Percentiles rank a stretch among this genome's conserved stretches.
Evolutionary conservation across 2,113 vertebrate species (phyloP).

Genomic region (Ahaetulla prasina): DNA sequence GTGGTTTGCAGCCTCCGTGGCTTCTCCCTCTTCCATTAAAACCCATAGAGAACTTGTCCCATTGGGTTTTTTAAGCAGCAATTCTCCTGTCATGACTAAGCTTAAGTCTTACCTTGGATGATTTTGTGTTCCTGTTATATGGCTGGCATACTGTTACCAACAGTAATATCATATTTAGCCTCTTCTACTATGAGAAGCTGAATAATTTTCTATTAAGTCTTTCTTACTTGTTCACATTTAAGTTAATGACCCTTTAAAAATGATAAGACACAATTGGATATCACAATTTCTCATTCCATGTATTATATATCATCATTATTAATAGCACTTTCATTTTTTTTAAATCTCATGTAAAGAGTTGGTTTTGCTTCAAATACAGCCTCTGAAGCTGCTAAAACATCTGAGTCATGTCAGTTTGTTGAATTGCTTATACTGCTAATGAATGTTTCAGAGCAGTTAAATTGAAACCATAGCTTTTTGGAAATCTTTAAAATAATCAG

Average conservation of each 20-base stretch:
- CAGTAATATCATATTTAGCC: neutral
- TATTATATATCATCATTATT: neutral
- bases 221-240: neutral
- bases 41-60: neutral
- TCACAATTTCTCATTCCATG: neutral
- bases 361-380: neutral
- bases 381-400: neutral
- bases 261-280: neutral
- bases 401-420: neutral
- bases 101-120: neutral
- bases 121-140: neutral
- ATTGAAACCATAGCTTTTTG: neutral
- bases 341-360: neutral
- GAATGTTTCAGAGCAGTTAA: neutral
- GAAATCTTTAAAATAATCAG: neutral
- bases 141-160: neutral
- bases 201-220: neutral
- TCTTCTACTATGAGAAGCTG: neutral
- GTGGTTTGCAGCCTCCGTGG: neutral
- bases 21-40: neutral
- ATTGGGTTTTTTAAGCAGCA: neutral
- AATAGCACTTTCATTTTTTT: neutral
- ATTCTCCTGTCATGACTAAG: neutral
- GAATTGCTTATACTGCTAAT: neutral
- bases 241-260: neutral